These are phyloP conservation scores for Cantharis rufa DNA, from an alignment of 2,888 invertebrate genomes.

Conservation along the genomic window DNA sequence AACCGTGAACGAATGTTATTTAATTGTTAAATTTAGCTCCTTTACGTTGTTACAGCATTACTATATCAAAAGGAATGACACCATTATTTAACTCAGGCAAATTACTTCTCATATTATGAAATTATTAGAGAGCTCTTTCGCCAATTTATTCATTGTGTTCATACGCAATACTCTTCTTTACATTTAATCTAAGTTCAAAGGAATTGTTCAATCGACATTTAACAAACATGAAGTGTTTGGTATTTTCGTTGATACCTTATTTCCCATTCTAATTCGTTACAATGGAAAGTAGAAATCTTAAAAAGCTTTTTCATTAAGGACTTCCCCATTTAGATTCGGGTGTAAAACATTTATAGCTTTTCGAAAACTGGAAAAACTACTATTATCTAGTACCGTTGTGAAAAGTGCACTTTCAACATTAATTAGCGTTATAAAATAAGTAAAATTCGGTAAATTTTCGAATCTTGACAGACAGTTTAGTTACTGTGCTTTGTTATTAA, in stretches of 20 bases:
- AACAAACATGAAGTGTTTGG: not conserved
- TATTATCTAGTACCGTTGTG: too few species aligned
- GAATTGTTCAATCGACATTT: not conserved
- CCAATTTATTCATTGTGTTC: not conserved
- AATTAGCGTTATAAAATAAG: too few species aligned
- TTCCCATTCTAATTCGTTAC: not conserved
- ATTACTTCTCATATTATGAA: not conserved
- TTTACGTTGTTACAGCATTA: not conserved
- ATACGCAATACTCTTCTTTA: not conserved
- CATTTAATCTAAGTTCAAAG: not conserved
- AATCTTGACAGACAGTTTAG: too few species aligned
- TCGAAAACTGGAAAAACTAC: too few species aligned
- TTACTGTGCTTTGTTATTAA: too few species aligned
- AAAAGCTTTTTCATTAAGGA: too few species aligned
- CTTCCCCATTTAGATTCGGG: too few species aligned
- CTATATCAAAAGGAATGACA: not conserved
- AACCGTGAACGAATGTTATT: not conserved
- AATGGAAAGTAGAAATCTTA: too few species aligned
- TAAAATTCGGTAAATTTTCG: too few species aligned
- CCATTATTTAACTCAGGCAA: not conserved
- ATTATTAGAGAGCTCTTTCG: not conserved
- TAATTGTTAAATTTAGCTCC: not conserved
- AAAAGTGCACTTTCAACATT: too few species aligned
- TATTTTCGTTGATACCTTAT: not conserved
- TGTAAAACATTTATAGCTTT: too few species aligned